Percentiles rank a stretch among this genome's conserved stretches.
Evolutionary conservation across 2,888 invertebrate species (phyloP).

Genomic region (Drosophila vallismaia): DNA sequence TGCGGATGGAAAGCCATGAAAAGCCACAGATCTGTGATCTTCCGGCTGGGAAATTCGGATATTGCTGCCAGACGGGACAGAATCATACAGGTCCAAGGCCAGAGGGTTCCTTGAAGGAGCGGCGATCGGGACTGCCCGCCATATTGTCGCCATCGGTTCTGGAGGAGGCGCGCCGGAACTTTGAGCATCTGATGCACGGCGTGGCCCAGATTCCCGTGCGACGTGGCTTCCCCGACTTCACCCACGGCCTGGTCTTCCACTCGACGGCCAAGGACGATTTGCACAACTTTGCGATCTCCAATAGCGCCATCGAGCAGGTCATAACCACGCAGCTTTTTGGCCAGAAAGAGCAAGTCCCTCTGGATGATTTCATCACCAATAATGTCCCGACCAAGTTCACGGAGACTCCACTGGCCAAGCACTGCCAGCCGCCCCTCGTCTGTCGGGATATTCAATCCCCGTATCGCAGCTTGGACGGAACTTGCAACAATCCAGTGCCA

Average conservation of each 20-base stretch:
- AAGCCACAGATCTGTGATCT: conserved; percentile 85
- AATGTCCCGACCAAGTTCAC: conserved; percentile 82
- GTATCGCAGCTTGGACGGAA: conserved; percentile 91
- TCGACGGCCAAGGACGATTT: conserved; percentile 81
- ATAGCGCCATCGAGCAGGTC: conserved; percentile 85
- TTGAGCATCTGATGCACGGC: conserved; percentile 82
- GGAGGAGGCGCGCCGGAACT: conserved; percentile 80
- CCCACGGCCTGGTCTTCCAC: conserved; percentile 82
- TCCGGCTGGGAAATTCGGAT: conserved; percentile 84
- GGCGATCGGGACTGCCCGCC: conserved; percentile 35
- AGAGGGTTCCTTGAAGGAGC: conserved; percentile 39
- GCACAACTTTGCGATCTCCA: conserved; percentile 84
- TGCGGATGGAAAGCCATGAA: conserved; percentile 81
- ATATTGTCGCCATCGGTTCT: conserved; percentile 66
- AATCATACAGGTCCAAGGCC: conserved; percentile 84
- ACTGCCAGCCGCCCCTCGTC: conserved; percentile 81
- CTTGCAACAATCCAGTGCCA: conserved; percentile 90
- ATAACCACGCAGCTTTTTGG: conserved; percentile 85
- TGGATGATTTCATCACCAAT: conserved; percentile 81
- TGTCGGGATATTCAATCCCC: conserved; percentile 83
- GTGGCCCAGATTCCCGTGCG: conserved; percentile 80
- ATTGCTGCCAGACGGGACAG: conserved; percentile 87
- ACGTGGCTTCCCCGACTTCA: conserved; percentile 82
- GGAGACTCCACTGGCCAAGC: conserved; percentile 74
- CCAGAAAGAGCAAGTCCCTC: conserved; percentile 83